Percentiles rank a stretch among this genome's conserved stretches.
Evolutionary conservation across 2,797 vertebrate species (phyloP).

Genomic region (Urosaurus nigricauda): DNA sequence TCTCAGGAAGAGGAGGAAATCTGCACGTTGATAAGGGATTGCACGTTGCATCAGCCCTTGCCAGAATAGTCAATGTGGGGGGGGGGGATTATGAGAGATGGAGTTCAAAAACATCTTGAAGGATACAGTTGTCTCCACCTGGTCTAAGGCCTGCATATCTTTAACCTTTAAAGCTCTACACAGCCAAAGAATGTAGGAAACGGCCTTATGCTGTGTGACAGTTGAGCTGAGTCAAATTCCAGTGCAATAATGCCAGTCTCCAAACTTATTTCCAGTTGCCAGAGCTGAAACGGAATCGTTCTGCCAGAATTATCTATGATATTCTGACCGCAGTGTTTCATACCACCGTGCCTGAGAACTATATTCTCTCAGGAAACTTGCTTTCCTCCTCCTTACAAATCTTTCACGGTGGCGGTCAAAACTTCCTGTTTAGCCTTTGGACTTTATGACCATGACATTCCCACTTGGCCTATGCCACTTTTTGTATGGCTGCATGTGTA

Average conservation of each 20-base stretch:
- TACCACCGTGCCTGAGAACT: too few species aligned
- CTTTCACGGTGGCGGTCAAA: neutral
- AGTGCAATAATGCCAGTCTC: too few species aligned
- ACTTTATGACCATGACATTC: neutral
- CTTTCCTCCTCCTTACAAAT: neutral
- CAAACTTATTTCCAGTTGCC: neutral
- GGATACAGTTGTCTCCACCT: too few species aligned
- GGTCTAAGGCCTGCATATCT: too few species aligned
- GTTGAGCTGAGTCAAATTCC: too few species aligned
- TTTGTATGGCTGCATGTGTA: neutral
- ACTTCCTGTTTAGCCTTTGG: neutral
- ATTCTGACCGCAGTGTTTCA: neutral
- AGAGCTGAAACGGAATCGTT: neutral
- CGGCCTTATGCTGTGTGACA: neutral
- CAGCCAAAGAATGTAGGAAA: neutral
- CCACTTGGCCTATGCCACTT: neutral
- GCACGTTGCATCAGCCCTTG: neutral
- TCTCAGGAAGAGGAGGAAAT: too few species aligned
- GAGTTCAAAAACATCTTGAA: neutral
- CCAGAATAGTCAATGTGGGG: neutral
- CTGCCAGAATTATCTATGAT: neutral
- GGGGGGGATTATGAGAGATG: neutral
- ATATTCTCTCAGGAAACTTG: neutral
- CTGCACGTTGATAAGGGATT: too few species aligned
- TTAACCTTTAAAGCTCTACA: neutral